These are phyloP conservation scores for Ophioninae sp. DNA, from an alignment of 2,888 invertebrate species.

Conservation along the genomic window DNA sequence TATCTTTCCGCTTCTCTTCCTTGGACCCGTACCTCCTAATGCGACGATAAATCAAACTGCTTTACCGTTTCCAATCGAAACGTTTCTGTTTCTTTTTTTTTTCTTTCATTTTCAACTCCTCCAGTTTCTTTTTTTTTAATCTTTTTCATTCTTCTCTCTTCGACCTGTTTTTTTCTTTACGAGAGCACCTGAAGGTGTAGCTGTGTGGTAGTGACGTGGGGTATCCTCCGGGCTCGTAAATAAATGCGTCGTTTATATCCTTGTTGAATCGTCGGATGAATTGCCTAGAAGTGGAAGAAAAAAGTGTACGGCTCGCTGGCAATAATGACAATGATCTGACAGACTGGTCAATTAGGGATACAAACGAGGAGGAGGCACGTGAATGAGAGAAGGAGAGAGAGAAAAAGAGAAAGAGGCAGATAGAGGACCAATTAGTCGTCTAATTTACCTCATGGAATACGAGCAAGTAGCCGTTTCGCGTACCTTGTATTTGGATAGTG, in stretches of 20 bases:
- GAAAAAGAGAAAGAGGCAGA: slow-evolving; percentile 5
- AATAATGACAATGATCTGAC: slow-evolving; percentile 58
- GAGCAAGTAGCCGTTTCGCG: slow-evolving; percentile 20
- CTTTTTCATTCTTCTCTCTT: slow-evolving; percentile 43
- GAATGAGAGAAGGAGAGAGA: neutral
- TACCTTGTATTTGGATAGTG: slow-evolving; percentile 32
- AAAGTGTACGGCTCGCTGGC: slow-evolving; percentile 33
- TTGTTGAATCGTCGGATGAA: slow-evolving; percentile 51
- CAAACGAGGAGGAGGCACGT: slow-evolving; percentile 9
- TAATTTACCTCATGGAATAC: slow-evolving; percentile 55
- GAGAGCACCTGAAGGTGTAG: slow-evolving; percentile 48
- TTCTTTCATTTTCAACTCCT: slow-evolving; percentile 21
- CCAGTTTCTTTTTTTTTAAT: slow-evolving; percentile 47
- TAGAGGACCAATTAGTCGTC: slow-evolving; percentile 54
- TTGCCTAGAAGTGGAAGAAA: slow-evolving; percentile 33
- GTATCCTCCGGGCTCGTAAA: slow-evolving; percentile 45
- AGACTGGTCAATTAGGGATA: slow-evolving; percentile 60
- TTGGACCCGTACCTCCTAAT: slow-evolving; percentile 64
- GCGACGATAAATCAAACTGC: slow-evolving; percentile 68
- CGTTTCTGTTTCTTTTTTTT: slow-evolving; percentile 49
- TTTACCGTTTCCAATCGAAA: slow-evolving; percentile 65
- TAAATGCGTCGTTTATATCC: slow-evolving; percentile 61
- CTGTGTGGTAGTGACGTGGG: slow-evolving; percentile 32
- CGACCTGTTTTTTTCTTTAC: slow-evolving; percentile 53
- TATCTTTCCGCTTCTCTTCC: slow-evolving; percentile 11